Evolutionary conservation across 2,888 invertebrate species (phyloP), one percentile per base, ranked within the genome.

Genomic region (Clanis bilineata): DNA sequence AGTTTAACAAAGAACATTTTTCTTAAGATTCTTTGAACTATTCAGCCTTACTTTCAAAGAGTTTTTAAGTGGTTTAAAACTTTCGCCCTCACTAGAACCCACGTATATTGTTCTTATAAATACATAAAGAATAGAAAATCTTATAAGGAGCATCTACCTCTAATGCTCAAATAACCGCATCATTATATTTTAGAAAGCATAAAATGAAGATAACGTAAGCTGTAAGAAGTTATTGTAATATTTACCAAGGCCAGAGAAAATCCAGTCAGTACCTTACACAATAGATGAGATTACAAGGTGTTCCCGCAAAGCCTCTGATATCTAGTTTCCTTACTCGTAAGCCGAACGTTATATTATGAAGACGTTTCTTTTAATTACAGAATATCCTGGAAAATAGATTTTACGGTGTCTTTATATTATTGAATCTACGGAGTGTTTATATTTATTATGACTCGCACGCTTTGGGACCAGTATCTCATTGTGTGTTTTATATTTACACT

Each of bases 251-350:
- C 55, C 55, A 36, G n/a, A 56, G 39, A n/a, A 56, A 38, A 38
- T 32, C 21, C 36, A 22, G 39, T 22, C 36, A 32, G n/a, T 39
- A n/a, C 23, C 12, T 56, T 21, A 38, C 55, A 55, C 32, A 56
- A 56, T 39, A 56, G n/a, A 39, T 6, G 15, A 56, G 39, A 38
- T 38, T 38, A 56, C 55, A 38, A 36, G 55, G 22, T 38, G 22
- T 32, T 56, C 36, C 22, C 9, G 38, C n/a, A 22, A 56, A 56
- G 38, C 23, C 23, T 32, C 21, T 10, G n/a, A 38, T 47, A 57
- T 38, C 45, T 57, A 25, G 45, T 45, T 9, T n/a, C 15, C 36
- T 44, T 18, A 56, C 36, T 10, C 57, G 57, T 22, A 47, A 47
- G 25, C 45, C 38, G n/a, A 36, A 15, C 7, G 57, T 7, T 18